These are phyloP conservation scores for Hermaeophaga mercurialis DNA, from an alignment of 2,888 invertebrate genomes.

Conservation along the genomic window DNA sequence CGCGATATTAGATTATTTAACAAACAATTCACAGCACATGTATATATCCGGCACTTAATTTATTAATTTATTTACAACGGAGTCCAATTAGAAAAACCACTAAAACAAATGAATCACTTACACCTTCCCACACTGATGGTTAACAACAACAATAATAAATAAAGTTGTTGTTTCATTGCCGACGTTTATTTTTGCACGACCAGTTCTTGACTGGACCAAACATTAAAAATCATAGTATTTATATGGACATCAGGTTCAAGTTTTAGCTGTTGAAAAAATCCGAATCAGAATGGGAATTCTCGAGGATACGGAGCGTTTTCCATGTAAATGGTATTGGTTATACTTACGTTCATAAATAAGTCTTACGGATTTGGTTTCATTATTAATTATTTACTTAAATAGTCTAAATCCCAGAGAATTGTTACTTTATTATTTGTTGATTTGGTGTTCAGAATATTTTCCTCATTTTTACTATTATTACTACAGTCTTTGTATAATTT, in stretches of 20 bases:
- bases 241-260: constrained; percentile 23
- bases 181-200: constrained; percentile 30
- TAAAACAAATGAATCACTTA: constrained; percentile 31
- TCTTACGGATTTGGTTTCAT: no score
- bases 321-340: constrained; percentile 4
- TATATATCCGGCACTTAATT: constrained; percentile 5
- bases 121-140: constrained; percentile 27
- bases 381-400: no score
- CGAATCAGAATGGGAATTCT: constrained; percentile 14
- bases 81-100: constrained; percentile 18
- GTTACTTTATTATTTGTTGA: no score
- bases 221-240: constrained; percentile 31
- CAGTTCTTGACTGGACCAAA: constrained; percentile 32
- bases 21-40: background rate
- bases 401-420: constrained; percentile 3
- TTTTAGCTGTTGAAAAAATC: constrained; percentile 16
- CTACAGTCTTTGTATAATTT: no score
- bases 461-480: no score
- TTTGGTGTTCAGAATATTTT: no score
- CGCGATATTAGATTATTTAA: no score
- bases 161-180: constrained; percentile 35
- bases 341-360: no score
- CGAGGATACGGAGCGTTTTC: constrained; percentile 15
- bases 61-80: constrained; percentile 7
- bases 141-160: constrained; percentile 31